Evolutionary conservation across 2,113 vertebrate species (phyloP).

Genomic region (Otolemur garnettii): DNA sequence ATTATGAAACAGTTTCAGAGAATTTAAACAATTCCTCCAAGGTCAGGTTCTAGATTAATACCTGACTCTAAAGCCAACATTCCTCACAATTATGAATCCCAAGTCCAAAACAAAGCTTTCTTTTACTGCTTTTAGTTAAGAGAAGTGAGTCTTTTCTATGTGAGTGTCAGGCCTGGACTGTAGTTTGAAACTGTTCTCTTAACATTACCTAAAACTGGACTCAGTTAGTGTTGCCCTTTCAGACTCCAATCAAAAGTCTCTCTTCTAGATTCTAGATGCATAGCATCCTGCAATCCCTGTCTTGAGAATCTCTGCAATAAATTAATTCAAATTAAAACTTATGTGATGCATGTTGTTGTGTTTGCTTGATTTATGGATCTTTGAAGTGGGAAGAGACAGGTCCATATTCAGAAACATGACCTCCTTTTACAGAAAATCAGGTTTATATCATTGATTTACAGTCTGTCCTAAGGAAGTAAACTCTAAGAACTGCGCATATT

Average conservation of each 20-base stretch:
- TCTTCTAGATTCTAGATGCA: neutral
- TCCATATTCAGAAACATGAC: neutral
- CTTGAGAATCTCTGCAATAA: neutral
- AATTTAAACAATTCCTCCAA: conserved; percentile 15
- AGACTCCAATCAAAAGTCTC: conserved; percentile 4
- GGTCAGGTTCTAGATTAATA: neutral
- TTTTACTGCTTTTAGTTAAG: neutral
- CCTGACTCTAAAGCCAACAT: conserved; percentile 18
- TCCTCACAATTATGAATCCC: conserved; percentile 1
- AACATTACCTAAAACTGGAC: neutral
- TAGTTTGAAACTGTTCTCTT: conserved; percentile 6
- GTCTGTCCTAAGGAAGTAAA: conserved; percentile 9
- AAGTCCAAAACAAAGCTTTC: neutral
- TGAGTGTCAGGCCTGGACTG: neutral
- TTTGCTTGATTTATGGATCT: neutral
- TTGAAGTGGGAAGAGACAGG: neutral
- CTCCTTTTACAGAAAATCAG: conserved; percentile 5
- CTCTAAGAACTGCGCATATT: neutral
- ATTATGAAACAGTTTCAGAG: conserved; percentile 29
- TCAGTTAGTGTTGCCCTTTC: neutral
- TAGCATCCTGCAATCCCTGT: neutral
- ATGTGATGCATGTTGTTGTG: neutral
- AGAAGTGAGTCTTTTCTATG: neutral
- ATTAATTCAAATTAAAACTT: conserved; percentile 6
- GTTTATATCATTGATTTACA: neutral